Base-by-base conservation (phyloP, 2,888 invertebrate genomes). In the Gastracanthus pulcherrimus region DNA sequence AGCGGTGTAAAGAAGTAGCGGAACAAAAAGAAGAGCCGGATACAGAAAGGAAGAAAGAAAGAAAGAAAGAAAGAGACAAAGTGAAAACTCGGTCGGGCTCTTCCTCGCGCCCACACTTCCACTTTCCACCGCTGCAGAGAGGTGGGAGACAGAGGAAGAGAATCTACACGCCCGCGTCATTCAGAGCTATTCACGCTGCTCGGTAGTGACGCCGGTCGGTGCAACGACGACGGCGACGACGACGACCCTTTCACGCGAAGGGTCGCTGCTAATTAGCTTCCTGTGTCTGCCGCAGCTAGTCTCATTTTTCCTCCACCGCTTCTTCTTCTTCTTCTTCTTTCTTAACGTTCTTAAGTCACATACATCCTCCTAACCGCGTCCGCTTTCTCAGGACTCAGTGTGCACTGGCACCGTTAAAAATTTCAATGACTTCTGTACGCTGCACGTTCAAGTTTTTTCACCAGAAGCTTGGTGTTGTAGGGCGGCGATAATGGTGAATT, bases 241-340 rank as follows among this genome's bases (percentile, higher is more conserved):
- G 67, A 64, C 38, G 72, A 76, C 67, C 76, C 72, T 81, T 76
- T 67, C 64, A 72, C 58, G 58, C 71, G 45, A 45, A 76, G 69
- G 31, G 11, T 29, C 31, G 19, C 34, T 26, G 69, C 81, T 82
- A 82, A 82, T 82, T 82, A 82, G 69, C 69, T 74, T 69, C 77
- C 60, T 71, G 76, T 38, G 26, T 76, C 71, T 71, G n/a, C 48
- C n/a, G n/a, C n/a, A n/a, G n/a, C n/a, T n/a, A n/a, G n/a, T n/a
- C n/a, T n/a, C n/a, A n/a, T n/a, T n/a, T n/a, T n/a, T n/a, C n/a
- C n/a, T n/a, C n/a, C n/a, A n/a, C 45, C 41, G 29, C 64, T 64
- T n/a, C 16, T 3, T 4, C 19, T 48, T n/a, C 45, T 26, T 6
- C 48, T 31, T 19, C 13, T 58, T 60, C 31, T 23, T 23, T 66